Evolutionary conservation across 2,888 invertebrate genomes (phyloP).

Genomic region (Lacanobia wlatinum): DNA sequence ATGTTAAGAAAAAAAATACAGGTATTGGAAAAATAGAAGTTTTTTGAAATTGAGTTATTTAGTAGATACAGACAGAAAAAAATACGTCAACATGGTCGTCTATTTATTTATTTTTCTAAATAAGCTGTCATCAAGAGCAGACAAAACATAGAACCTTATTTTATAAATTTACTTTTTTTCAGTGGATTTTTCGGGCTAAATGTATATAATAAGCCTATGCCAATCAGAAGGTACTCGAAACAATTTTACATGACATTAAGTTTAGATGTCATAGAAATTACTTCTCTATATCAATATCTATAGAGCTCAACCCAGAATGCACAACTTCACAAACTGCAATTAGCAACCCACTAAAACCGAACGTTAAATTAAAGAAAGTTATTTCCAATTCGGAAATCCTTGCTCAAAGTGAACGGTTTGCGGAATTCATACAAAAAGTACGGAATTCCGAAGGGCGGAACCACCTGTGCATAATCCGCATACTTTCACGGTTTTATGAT

Average conservation of each 20-base stretch:
- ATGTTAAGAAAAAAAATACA: too few species aligned
- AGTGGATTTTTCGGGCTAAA: too few species aligned
- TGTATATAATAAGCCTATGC: too few species aligned
- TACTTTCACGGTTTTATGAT: conserved; percentile 68
- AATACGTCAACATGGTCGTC: background rate
- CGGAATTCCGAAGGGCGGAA: conserved; percentile 85
- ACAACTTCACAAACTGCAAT: conserved; percentile 50
- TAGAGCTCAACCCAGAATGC: conserved; percentile 10
- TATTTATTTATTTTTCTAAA: too few species aligned
- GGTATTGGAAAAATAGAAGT: too few species aligned
- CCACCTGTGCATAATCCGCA: conserved; percentile 85
- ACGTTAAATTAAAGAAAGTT: conserved; percentile 63
- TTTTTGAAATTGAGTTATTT: too few species aligned
- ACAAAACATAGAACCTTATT: background rate
- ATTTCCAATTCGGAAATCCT: conserved; percentile 67
- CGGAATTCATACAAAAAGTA: conserved; percentile 79
- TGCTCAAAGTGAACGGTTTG: conserved; percentile 55
- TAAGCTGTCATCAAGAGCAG: background rate
- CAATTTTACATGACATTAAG: background rate
- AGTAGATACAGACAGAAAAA: too few species aligned
- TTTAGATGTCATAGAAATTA: background rate
- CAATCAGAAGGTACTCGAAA: too few species aligned
- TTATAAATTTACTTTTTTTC: too few species aligned
- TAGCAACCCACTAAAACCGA: conserved; percentile 55
- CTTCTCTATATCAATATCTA: background rate